phyloP scores from a whole-genome alignment of 2,113 vertebrate genomes.

The Holacanthus passer region DNA sequence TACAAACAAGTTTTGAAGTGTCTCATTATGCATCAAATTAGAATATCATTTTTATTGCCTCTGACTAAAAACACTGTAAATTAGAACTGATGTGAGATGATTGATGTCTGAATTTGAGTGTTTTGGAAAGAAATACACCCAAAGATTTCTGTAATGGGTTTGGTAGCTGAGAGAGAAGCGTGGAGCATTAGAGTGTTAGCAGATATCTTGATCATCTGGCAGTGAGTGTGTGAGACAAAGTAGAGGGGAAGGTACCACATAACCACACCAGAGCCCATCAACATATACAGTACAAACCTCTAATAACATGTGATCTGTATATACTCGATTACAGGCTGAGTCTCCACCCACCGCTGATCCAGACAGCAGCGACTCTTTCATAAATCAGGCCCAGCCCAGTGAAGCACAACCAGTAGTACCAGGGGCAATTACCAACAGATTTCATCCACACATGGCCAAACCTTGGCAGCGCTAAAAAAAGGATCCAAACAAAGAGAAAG shows the following conservation, averaged over 20 bases:
- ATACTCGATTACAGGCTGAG: constrained; percentile 52
- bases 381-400: constrained; percentile 40
- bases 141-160: not conserved
- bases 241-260: constrained; percentile 35
- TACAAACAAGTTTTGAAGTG: not conserved
- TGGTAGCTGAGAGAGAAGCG: not conserved
- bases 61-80: not conserved
- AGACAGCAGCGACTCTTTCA: constrained; percentile 59
- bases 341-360: constrained; percentile 60
- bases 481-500: not conserved
- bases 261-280: constrained; percentile 46
- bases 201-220: constrained; percentile 58
- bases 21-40: not conserved
- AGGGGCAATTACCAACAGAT: constrained; percentile 23
- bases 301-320: constrained; percentile 69
- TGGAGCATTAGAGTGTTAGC: constrained; percentile 20
- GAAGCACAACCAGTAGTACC: constrained; percentile 6
- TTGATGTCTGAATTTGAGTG: constrained; percentile 4
- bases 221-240: constrained; percentile 25
- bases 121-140: not conserved
- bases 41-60: not conserved
- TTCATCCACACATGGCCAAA: constrained; percentile 38
- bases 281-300: constrained; percentile 57
- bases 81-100: not conserved
- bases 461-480: constrained; percentile 6